Evolutionary conservation across 1,140 invertebrate genomes (phyloP).

Genomic region (Belonocnema kinseyi): DNA sequence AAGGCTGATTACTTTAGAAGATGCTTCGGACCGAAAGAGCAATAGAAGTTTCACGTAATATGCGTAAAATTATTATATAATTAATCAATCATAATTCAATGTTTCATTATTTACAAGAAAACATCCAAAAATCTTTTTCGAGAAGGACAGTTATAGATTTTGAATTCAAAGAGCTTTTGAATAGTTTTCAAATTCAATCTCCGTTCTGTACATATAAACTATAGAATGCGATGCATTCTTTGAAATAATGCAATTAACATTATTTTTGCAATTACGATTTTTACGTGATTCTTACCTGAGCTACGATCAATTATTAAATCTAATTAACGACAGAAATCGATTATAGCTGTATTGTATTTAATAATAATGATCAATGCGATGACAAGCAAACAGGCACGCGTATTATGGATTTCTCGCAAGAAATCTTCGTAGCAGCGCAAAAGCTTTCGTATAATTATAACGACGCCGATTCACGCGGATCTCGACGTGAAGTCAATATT

Average conservation of each 20-base stretch:
- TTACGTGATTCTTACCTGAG: conserved; percentile 17
- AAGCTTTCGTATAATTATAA: conserved; percentile 70
- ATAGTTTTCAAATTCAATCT: too few species aligned
- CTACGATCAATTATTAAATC: conserved; percentile 72
- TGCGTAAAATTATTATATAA: not conserved
- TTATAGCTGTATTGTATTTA: conserved; percentile 45
- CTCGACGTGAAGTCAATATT: conserved; percentile 46
- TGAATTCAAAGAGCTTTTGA: too few species aligned
- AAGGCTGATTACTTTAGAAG: conserved; percentile 41
- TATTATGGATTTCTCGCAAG: conserved; percentile 47
- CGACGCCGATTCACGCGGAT: conserved; percentile 54
- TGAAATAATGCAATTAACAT: not conserved
- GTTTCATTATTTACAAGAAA: not conserved
- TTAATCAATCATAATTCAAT: not conserved
- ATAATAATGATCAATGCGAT: conserved; percentile 33
- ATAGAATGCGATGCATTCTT: too few species aligned
- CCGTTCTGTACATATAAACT: too few species aligned
- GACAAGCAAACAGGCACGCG: conserved; percentile 40
- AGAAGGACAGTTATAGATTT: too few species aligned
- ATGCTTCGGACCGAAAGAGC: conserved; percentile 33
- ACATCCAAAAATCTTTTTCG: not conserved
- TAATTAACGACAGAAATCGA: conserved; percentile 60
- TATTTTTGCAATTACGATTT: not conserved
- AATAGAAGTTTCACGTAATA: conserved; percentile 20
- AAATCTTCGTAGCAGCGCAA: conserved; percentile 66